These are phyloP conservation scores for Eurystomus gularis DNA, from an alignment of 2,113 vertebrate genomes.

Conservation along the genomic window DNA sequence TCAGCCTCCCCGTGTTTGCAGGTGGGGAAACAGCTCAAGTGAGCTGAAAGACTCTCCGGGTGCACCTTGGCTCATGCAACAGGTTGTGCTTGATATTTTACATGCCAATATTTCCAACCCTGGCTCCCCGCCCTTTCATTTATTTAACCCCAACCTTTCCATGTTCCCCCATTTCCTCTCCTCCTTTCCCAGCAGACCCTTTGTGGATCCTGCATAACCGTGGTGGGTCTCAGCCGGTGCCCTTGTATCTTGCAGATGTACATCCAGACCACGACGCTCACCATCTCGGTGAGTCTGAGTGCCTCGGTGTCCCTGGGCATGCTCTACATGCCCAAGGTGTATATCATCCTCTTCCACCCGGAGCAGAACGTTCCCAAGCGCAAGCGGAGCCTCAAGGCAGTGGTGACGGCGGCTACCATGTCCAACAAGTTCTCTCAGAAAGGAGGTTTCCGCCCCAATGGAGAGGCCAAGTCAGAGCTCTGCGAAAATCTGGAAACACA, in stretches of 20 bases:
- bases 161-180: accelerated
- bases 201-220: accelerated
- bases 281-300: constrained; percentile 95
- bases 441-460: constrained; percentile 89
- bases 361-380: constrained; percentile 97
- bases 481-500: constrained; percentile 94
- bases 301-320: constrained; percentile 95
- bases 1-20: neutral
- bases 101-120: neutral
- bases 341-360: constrained; percentile 95
- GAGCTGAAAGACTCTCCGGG: neutral
- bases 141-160: neutral
- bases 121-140: neutral
- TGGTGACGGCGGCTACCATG: constrained; percentile 95
- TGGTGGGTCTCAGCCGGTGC: neutral
- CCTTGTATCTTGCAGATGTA: constrained; percentile 85
- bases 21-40: neutral
- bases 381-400: constrained; percentile 95
- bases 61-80: neutral
- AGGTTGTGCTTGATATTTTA: accelerated
- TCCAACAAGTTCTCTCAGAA: constrained; percentile 97
- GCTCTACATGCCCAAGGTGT: constrained; percentile 98
- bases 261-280: constrained; percentile 95
- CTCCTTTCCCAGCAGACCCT: neutral
- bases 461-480: constrained; percentile 94